Conservation (phyloP, 2,113 vertebrate genomes). For the Cyanoramphus novaezelandiae region DNA sequence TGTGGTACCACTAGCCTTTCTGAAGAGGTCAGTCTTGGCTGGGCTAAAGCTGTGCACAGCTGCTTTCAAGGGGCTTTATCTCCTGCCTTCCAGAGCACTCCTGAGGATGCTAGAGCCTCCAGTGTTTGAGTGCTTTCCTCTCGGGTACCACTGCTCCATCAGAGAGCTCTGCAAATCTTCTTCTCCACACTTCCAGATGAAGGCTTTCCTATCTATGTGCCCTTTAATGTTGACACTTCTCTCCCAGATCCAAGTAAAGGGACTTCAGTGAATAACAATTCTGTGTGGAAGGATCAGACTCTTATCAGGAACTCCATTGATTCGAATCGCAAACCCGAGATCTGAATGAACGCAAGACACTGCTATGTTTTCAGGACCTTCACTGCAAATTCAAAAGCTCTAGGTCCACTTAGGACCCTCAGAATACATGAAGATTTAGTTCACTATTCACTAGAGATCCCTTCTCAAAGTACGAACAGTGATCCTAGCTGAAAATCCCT, state of each 20-base stretch:
- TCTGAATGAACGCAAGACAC: accelerated
- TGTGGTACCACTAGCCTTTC: neutral
- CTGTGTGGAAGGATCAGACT: neutral
- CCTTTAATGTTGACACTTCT: neutral
- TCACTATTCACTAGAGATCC: neutral
- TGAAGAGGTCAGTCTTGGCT: conserved; percentile 11
- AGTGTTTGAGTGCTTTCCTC: neutral
- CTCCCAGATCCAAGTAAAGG: neutral
- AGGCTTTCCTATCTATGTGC: neutral
- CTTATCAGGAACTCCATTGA: accelerated
- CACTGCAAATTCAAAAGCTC: neutral
- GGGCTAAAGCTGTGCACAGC: neutral
- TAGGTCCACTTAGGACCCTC: neutral
- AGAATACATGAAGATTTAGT: neutral
- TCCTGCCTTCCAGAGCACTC: neutral
- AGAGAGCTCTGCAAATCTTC: neutral
- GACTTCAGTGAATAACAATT: neutral
- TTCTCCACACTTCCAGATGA: neutral
- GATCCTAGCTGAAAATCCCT: neutral
- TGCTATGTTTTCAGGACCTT: neutral
- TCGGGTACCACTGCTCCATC: accelerated
- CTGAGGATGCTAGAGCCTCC: neutral
- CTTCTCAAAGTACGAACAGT: neutral
- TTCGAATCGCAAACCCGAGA: neutral
- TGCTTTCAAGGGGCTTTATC: neutral